phyloP scores from a whole-genome alignment of 2,888 invertebrate species.

The Julus scanicus region DNA sequence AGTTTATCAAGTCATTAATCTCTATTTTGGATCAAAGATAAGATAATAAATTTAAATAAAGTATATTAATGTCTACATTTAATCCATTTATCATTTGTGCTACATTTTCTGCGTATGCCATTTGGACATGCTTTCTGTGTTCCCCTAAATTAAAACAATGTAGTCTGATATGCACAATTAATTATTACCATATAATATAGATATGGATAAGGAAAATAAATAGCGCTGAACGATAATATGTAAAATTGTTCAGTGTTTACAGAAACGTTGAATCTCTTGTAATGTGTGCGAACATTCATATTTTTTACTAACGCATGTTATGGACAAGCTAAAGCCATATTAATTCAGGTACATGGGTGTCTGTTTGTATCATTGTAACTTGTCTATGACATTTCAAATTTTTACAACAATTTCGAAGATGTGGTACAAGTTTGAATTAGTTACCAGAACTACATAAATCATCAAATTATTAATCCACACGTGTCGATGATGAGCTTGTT shows the following conservation, averaged over 20 bases:
- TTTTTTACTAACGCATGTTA: not conserved
- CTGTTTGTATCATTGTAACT: not conserved
- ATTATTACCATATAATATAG: slow-evolving; percentile 32
- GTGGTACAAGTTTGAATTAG: not conserved
- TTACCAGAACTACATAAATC: not conserved
- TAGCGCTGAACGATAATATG: not conserved
- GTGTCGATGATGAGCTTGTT: not conserved
- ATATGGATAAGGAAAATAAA: slow-evolving; percentile 16
- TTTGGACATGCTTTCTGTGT: not conserved
- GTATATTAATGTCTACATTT: not conserved
- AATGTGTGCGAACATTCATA: not conserved
- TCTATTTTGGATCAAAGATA: not conserved
- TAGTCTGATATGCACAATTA: not conserved
- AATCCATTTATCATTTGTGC: not conserved
- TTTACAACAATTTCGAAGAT: not conserved
- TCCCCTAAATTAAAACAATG: not conserved
- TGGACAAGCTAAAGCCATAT: not conserved
- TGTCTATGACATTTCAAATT: not conserved
- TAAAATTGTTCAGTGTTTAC: not conserved
- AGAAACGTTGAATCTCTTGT: not conserved
- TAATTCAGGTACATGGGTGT: slow-evolving; percentile 28
- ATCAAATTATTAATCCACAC: not conserved
- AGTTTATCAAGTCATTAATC: not conserved
- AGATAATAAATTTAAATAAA: not conserved
- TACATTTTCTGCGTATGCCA: not conserved